phyloP scores from a whole-genome alignment of 2,888 invertebrate genomes.

The Petrolisthes manimaculis region DNA sequence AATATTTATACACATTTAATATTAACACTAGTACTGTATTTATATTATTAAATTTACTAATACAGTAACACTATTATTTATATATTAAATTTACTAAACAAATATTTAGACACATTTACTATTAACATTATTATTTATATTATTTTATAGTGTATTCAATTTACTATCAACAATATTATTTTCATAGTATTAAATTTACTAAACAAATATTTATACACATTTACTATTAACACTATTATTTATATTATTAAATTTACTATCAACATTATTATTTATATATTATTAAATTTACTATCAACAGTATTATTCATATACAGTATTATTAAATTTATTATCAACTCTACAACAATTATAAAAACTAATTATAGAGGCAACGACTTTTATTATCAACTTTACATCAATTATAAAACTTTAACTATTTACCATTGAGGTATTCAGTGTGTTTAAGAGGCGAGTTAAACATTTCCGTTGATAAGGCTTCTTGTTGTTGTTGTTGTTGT shows the following conservation, averaged over 20 bases:
- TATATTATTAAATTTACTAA: not conserved
- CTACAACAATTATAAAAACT: not conserved
- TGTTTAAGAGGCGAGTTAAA: conserved; percentile 43
- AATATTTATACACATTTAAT: not conserved
- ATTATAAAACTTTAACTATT: not conserved
- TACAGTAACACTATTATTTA: too few relatives aligned
- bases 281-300: not conserved
- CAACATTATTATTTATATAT: too few relatives aligned
- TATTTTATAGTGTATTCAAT: too few relatives aligned
- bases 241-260: not conserved
- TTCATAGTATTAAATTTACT: too few relatives aligned
- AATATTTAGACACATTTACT: too few relatives aligned
- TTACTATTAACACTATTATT: too few relatives aligned
- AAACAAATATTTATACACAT: too few relatives aligned
- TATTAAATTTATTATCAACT: not conserved
- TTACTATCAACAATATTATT: not conserved
- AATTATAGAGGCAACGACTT: too few relatives aligned
- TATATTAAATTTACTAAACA: too few relatives aligned
- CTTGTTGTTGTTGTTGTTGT: not conserved
- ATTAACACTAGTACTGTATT: not conserved
- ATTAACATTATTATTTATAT: too few relatives aligned
- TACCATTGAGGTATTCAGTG: conserved; percentile 50
- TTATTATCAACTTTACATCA: too few relatives aligned
- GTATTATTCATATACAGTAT: too few relatives aligned
- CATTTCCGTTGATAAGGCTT: conserved; percentile 30